Percentiles rank a stretch among this genome's conserved stretches.
These are phyloP conservation scores for Cryptoblepharus egeriae DNA, from an alignment of 2,797 vertebrate species.

Conservation along the genomic window DNA sequence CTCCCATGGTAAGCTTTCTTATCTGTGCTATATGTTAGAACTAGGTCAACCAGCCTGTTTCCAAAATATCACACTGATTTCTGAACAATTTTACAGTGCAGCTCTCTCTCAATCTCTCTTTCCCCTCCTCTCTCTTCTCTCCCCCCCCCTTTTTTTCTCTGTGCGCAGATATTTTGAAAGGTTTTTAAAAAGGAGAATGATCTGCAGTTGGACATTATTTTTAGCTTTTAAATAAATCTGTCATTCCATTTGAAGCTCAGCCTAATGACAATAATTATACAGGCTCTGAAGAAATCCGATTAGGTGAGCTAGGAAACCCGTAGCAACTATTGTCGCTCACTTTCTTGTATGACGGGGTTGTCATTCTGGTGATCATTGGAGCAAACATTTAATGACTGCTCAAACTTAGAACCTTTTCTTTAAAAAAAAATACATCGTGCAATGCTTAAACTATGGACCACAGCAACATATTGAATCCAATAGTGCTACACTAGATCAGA, in stretches of 20 bases:
- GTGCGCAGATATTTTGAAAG: constrained; percentile 43
- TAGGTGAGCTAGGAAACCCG: constrained; percentile 70
- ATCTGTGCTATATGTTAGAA: constrained; percentile 61
- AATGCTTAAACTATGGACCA: constrained; percentile 69
- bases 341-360: constrained; percentile 69
- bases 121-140: too few relatives aligned
- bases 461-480: constrained; percentile 59
- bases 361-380: constrained; percentile 73
- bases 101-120: too few relatives aligned
- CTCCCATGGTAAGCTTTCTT: constrained; percentile 49
- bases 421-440: constrained; percentile 24
- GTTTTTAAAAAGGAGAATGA: constrained; percentile 40
- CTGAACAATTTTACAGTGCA: constrained; percentile 63
- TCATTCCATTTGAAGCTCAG: constrained; percentile 68
- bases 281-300: constrained; percentile 69
- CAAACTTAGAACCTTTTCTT: constrained; percentile 67
- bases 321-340: constrained; percentile 70
- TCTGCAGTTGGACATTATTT: constrained; percentile 63
- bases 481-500: neutral
- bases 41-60: constrained; percentile 72
- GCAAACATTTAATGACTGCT: constrained; percentile 69
- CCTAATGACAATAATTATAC: constrained; percentile 74
- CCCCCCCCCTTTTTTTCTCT: too few relatives aligned
- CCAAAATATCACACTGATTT: constrained; percentile 67
- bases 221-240: constrained; percentile 67